A percentile compares a stretch with the other conserved stretches of the same genome.
Conservation (phyloP, 2,888 invertebrate species). For the Sarcophaga subvicina region DNA sequence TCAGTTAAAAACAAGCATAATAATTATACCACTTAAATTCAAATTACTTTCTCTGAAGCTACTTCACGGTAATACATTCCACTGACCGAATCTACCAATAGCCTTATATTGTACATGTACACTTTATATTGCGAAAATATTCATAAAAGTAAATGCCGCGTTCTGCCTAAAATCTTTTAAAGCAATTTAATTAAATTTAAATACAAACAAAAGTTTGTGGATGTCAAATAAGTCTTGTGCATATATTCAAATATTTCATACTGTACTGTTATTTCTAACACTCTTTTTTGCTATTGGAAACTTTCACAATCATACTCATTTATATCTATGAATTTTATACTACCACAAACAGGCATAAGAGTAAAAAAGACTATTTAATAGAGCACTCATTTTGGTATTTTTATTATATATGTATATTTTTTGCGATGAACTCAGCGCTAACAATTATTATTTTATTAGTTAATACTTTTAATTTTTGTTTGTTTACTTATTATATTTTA, state of each 20-base stretch:
- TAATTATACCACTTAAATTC: no score
- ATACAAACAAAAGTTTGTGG: no score
- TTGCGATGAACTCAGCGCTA: slow-evolving; percentile 78
- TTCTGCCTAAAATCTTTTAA: no score
- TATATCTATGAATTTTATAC: background rate
- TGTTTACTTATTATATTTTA: background rate
- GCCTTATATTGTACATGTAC: no score
- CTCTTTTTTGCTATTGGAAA: slow-evolving; percentile 39
- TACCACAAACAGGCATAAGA: slow-evolving; percentile 28
- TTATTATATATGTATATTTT: slow-evolving; percentile 73
- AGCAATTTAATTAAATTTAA: no score
- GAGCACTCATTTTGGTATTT: slow-evolving; percentile 22
- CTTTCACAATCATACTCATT: slow-evolving; percentile 19
- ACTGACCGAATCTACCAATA: no score
- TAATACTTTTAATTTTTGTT: slow-evolving; percentile 43
- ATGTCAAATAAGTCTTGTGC: background rate
- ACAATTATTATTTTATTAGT: slow-evolving; percentile 43
- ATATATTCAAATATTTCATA: slow-evolving; percentile 45
- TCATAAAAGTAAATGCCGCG: no score
- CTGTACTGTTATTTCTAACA: slow-evolving; percentile 60
- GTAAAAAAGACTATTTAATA: slow-evolving; percentile 12
- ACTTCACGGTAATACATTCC: no score
- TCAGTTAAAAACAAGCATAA: no score
- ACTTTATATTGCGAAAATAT: no score
- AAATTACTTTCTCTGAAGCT: no score